phyloP scores from a whole-genome alignment of 53 echinoderm and acorn worm species.

The Holothuria leucospilota region DNA sequence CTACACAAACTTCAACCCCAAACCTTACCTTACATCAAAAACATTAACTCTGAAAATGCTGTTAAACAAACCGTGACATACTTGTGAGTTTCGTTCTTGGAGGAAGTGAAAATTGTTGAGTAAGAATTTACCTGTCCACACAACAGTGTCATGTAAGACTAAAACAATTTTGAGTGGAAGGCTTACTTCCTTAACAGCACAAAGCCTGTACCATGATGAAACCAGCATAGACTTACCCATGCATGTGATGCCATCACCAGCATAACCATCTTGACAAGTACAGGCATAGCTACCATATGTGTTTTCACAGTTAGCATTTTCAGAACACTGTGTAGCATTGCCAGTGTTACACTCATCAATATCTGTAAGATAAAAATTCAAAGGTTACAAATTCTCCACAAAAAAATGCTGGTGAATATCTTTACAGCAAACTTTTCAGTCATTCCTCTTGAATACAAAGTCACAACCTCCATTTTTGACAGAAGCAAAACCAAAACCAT shows the following conservation, averaged over 20 bases:
- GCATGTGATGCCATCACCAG: constrained; percentile 65
- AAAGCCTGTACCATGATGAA: no score
- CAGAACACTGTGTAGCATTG: constrained; percentile 53
- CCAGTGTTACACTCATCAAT: constrained; percentile 71
- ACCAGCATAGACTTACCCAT: constrained; percentile 44
- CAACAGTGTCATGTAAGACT: neutral
- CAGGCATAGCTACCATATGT: constrained; percentile 63
- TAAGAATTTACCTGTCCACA: neutral
- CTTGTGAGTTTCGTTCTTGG: no score
- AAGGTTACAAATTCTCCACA: neutral
- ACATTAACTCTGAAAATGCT: no score
- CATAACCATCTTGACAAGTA: constrained; percentile 60
- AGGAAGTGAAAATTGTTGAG: no score
- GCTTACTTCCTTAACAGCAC: neutral
- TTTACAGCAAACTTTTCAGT: no score
- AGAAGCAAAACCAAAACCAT: no score
- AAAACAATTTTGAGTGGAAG: neutral
- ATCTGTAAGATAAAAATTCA: constrained; percentile 34
- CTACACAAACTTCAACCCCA: no score
- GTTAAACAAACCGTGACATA: no score
- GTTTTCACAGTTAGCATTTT: constrained; percentile 62
- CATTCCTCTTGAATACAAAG: no score
- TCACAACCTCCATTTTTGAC: no score
- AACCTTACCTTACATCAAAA: no score
- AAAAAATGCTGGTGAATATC: no score